Conservation (phyloP, 2,113 vertebrate species). For the Dermatemys mawii region DNA sequence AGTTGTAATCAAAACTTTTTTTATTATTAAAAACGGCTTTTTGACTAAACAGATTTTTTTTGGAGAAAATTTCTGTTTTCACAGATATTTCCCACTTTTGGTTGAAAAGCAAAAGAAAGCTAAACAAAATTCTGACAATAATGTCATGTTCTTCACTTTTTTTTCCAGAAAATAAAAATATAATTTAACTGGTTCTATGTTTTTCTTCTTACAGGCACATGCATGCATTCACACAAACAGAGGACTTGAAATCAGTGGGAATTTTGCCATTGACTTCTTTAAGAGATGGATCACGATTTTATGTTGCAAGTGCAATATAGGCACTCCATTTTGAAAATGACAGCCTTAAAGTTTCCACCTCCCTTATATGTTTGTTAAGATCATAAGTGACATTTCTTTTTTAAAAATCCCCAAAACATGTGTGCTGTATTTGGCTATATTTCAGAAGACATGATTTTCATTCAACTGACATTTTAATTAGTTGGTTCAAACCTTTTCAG, state of each 20-base stretch:
- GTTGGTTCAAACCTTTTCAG: not conserved
- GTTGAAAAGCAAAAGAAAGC: not conserved
- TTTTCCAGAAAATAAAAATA: not conserved
- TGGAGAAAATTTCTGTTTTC: not conserved
- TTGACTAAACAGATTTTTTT: not conserved
- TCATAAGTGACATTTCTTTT: not conserved
- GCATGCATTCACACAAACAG: not conserved
- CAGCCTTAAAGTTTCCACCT: not conserved
- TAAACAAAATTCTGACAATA: not conserved
- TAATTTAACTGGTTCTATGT: not conserved
- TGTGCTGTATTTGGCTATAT: not conserved
- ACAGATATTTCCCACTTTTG: not conserved
- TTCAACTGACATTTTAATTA: not conserved
- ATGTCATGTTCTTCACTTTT: not conserved
- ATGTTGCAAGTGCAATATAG: conserved; percentile 30
- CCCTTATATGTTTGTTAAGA: not conserved
- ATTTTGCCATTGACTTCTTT: conserved; percentile 18
- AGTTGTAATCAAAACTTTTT: not conserved
- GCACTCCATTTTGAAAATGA: not conserved
- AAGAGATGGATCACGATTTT: conserved; percentile 29
- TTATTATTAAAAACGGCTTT: not conserved
- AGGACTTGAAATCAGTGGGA: not conserved
- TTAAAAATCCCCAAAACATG: not conserved
- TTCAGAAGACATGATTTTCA: not conserved
- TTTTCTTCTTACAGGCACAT: not conserved